phyloP scores from a whole-genome alignment of 2,888 invertebrate species.

The Rhamphomyia laevipes region DNA sequence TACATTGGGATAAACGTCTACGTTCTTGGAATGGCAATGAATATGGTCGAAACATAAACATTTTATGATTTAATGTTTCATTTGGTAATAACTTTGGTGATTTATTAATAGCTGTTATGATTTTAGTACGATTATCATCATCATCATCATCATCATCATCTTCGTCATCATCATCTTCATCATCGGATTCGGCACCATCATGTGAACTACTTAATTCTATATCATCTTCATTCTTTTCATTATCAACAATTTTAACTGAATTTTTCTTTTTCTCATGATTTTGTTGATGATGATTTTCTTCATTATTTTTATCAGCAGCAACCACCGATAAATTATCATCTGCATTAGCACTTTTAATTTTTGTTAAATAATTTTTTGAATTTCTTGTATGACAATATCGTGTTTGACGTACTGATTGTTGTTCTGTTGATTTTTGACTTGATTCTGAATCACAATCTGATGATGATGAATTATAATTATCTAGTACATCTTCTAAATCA shows the following conservation, averaged over 20 bases:
- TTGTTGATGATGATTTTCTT: background rate
- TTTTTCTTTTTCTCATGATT: background rate
- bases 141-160: conserved; percentile 16
- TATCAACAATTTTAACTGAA: background rate
- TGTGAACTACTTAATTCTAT: background rate
- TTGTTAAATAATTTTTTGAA: too few relatives aligned
- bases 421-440: background rate
- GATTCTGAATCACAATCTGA: background rate
- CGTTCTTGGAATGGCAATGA: conserved; percentile 46
- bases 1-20: conserved; percentile 65
- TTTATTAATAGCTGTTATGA: conserved; percentile 18
- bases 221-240: background rate
- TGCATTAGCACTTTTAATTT: too few relatives aligned
- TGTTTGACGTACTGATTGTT: background rate
- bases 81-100: conserved; percentile 19
- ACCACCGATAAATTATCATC: too few relatives aligned
- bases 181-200: conserved; percentile 24
- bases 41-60: conserved; percentile 27
- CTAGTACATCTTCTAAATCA: conserved; percentile 26
- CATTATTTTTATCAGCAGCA: background rate
- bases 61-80: conserved; percentile 20
- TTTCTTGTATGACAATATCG: background rate
- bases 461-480: conserved; percentile 28
- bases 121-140: conserved; percentile 17
- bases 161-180: conserved; percentile 18